Base-by-base conservation (phyloP, 1,140 invertebrate genomes). In the Pararge aegeria region DNA sequence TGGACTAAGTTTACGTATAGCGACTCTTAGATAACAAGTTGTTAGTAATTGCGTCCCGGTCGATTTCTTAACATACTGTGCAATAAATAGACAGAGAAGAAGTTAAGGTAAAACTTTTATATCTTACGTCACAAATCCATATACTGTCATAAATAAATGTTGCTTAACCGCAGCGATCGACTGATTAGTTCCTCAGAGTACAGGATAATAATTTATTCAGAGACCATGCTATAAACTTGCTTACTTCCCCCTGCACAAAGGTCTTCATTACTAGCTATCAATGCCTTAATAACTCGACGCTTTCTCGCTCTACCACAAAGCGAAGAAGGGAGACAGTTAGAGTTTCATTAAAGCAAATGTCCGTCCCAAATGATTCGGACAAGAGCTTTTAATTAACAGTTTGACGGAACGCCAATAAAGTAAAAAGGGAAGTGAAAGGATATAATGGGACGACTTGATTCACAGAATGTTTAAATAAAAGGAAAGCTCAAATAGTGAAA, bases 381-480 rank as follows among this genome's bases (percentile, higher is more conserved):
- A 68, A 68, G 64, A 66, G 64, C 48, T 62, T 65, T 70, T 79
- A 82, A 80, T 82, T 81, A 75, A 73, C 78, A 74, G 70, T 71
- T 70, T 73, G 69, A 75, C 63, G 38, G 64, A 52, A 64, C 57
- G 61, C 40, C 49, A 62, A 71, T 71, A 76, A 72, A 72, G 73
- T 73, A 67, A 70, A n/a, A 64, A 70, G 61, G 12, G 30, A 34
- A 34, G 64, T 70, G 63, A 75, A 71, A 71, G 64, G 63, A 34
- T 34, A 78, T 81, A 71, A 77, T 75, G 66, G 73, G 77, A 76
- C 54, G 70, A 66, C 73, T 79, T 70, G 73, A 74, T 77, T 71
- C 70, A 46, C 48, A 42, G 68, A 70, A 75, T 73, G 29, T 1
- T 30, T 5, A 5, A 30, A 30, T 30, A 30, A 10, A 10, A 30